A percentile compares a stretch with the other conserved stretches of the same genome.
Evolutionary conservation across 2,113 vertebrate genomes (phyloP).

Genomic region (Erpornis zantholeuca): DNA sequence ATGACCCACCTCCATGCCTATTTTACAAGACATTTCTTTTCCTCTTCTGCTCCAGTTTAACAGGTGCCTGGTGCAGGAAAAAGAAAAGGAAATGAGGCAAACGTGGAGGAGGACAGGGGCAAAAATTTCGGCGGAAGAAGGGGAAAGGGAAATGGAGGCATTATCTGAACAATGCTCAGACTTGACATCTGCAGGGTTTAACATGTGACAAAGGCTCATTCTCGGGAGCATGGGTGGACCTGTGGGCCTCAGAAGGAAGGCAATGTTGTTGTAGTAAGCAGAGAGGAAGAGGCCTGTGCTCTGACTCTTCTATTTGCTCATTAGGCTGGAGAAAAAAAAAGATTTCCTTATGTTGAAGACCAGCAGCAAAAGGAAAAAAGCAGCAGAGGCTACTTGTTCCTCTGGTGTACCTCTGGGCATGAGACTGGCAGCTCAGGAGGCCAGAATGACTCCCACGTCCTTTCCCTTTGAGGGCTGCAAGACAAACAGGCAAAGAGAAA

Average conservation of each 20-base stretch:
- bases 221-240: not conserved
- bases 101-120: not conserved
- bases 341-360: not conserved
- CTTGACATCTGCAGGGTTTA: not conserved
- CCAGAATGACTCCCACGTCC: not conserved
- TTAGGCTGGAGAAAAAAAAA: not conserved
- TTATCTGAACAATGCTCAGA: not conserved
- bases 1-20: not conserved
- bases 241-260: not conserved
- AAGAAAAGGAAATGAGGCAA: conserved; percentile 32
- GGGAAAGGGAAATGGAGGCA: not conserved
- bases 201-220: not conserved
- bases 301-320: not conserved
- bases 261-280: not conserved
- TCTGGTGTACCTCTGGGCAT: not conserved
- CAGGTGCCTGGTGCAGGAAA: not conserved
- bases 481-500: not conserved
- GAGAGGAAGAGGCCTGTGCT: not conserved
- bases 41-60: not conserved
- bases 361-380: not conserved
- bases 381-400: not conserved
- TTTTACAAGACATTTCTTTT: not conserved
- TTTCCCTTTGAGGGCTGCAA: not conserved
- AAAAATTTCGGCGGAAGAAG: not conserved
- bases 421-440: not conserved